Evolutionary conservation across 2,113 vertebrate genomes (phyloP).

Genomic region (Castor canadensis): DNA sequence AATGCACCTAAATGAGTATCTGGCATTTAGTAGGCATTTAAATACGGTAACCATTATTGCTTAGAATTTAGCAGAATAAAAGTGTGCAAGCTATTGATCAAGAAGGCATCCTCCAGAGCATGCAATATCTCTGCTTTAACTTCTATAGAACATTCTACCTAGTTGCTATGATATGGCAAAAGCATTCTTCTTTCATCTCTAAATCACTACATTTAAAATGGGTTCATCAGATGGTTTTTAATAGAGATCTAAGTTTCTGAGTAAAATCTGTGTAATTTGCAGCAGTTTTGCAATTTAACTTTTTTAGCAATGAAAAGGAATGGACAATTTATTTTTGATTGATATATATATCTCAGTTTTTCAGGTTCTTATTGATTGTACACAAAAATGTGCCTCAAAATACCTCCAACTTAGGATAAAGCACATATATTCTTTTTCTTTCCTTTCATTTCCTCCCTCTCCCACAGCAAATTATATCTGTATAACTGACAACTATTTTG

Average conservation of each 20-base stretch:
- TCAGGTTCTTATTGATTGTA: slow-evolving; percentile 31
- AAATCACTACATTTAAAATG: slow-evolving; percentile 6
- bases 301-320: slow-evolving; percentile 38
- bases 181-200: not conserved
- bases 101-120: not conserved
- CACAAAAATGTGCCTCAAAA: slow-evolving; percentile 16
- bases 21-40: not conserved
- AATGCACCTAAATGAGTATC: not conserved
- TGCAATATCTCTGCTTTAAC: not conserved
- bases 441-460: not conserved
- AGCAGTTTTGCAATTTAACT: not conserved
- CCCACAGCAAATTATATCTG: not conserved
- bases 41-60: not conserved
- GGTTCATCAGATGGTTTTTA: slow-evolving; percentile 3
- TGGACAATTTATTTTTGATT: slow-evolving; percentile 47
- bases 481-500: slow-evolving; percentile 23
- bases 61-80: not conserved
- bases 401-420: not conserved
- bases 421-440: not conserved
- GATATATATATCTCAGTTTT: slow-evolving; percentile 34
- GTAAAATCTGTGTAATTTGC: slow-evolving; percentile 30
- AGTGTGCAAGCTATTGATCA: not conserved
- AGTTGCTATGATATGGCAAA: not conserved
- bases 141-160: not conserved
- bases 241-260: not conserved